Percentiles rank a stretch among this genome's conserved stretches.
These are phyloP conservation scores for Emydocephalus ijimae DNA, from an alignment of 2,113 vertebrate species.

Conservation along the genomic window DNA sequence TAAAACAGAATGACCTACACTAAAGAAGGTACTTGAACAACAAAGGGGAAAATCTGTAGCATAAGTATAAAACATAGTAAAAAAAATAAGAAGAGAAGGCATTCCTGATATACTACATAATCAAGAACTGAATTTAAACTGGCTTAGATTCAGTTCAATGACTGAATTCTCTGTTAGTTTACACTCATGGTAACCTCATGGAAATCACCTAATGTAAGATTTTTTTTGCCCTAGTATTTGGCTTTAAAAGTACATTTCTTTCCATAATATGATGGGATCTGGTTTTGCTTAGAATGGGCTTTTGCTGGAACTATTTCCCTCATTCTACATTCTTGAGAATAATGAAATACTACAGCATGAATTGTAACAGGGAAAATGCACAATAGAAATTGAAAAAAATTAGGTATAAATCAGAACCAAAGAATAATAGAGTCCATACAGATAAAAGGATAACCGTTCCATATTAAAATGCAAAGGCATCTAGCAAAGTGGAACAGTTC, in stretches of 20 bases:
- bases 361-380: neutral
- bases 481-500: neutral
- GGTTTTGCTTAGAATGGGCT: constrained; percentile 11
- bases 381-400: constrained; percentile 11
- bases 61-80: neutral
- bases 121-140: constrained; percentile 5
- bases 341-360: neutral
- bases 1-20: neutral
- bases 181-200: neutral
- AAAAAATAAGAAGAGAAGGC: constrained; percentile 18
- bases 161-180: constrained; percentile 20
- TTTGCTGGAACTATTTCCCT: neutral
- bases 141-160: neutral
- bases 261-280: neutral
- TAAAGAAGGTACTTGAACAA: neutral
- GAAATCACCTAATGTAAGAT: neutral
- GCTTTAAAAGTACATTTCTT: neutral
- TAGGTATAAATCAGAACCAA: constrained; percentile 15
- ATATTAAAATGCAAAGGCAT: neutral
- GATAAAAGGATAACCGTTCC: constrained; percentile 29
- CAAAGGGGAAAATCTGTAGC: neutral
- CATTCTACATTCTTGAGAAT: neutral
- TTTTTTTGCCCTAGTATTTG: neutral
- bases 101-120: neutral
- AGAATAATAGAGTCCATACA: neutral